A percentile compares a stretch with the other conserved stretches of the same genome.
Evolutionary conservation across 2,797 vertebrate species (phyloP).

Genomic region (Pantherophis vulpinus): DNA sequence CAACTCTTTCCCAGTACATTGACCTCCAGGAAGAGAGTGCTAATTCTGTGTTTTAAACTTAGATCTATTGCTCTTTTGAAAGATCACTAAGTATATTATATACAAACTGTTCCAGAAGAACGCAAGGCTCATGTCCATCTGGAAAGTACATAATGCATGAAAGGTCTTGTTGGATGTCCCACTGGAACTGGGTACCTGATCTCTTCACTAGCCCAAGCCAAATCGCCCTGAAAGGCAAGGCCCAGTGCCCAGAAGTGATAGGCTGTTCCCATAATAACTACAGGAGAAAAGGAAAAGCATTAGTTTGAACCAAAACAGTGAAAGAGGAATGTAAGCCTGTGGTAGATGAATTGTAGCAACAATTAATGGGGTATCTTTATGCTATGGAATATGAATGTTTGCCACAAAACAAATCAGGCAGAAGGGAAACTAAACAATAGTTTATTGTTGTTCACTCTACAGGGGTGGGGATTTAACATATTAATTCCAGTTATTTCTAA

Average conservation of each 20-base stretch:
- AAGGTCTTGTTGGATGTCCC: background rate
- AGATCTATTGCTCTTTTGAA: background rate
- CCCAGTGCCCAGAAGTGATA: background rate
- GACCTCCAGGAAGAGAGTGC: background rate
- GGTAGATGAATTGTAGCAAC: background rate
- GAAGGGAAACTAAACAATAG: background rate
- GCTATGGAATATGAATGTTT: background rate
- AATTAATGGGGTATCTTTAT: background rate
- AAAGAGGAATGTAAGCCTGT: background rate
- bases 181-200: background rate
- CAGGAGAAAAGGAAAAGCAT: background rate
- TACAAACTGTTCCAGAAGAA: background rate
- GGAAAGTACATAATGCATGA: background rate
- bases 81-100: background rate
- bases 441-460: background rate
- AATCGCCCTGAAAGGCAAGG: background rate
- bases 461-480: background rate
- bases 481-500: background rate
- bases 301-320: background rate
- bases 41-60: background rate
- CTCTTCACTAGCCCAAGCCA: background rate
- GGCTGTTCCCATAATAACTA: background rate
- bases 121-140: background rate
- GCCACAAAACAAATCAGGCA: background rate
- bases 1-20: background rate